phyloP scores from a whole-genome alignment of 2,888 invertebrate species.

The Eupithecia centaureata region DNA sequence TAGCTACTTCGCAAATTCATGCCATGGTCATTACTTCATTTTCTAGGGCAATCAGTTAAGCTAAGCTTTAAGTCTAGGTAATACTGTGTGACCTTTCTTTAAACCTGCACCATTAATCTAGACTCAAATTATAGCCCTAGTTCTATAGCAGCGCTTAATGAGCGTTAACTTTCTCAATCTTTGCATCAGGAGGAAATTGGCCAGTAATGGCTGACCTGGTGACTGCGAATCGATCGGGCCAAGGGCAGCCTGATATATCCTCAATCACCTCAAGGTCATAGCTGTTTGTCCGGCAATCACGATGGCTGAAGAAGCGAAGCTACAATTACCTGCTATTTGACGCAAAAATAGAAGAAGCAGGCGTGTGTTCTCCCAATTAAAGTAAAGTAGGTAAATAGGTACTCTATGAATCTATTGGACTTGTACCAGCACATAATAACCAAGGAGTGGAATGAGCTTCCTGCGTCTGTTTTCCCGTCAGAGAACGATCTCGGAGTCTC shows the following conservation, averaged over 20 bases:
- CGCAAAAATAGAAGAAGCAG: slow-evolving; percentile 1
- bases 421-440: too few relatives aligned
- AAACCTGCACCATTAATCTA: slow-evolving; percentile 6
- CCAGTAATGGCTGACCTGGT: slow-evolving; percentile 10
- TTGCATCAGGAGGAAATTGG: slow-evolving; percentile 25
- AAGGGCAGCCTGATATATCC: slow-evolving; percentile 33
- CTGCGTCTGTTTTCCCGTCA: too few relatives aligned
- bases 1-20: background rate
- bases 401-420: background rate
- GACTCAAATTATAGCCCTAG: background rate
- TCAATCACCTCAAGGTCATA: slow-evolving; percentile 14
- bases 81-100: background rate
- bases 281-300: background rate
- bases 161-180: slow-evolving; percentile 19
- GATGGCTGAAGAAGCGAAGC: background rate
- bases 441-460: too few relatives aligned
- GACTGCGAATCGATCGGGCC: slow-evolving; percentile 31
- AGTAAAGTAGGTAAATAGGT: background rate
- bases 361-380: background rate
- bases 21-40: background rate
- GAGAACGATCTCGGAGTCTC: too few relatives aligned
- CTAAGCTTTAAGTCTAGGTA: background rate
- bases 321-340: background rate
- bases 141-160: slow-evolving; percentile 2
- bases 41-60: slow-evolving; percentile 1